Conservation (phyloP, 2,113 vertebrate species). For the Alouatta palliata region DNA sequence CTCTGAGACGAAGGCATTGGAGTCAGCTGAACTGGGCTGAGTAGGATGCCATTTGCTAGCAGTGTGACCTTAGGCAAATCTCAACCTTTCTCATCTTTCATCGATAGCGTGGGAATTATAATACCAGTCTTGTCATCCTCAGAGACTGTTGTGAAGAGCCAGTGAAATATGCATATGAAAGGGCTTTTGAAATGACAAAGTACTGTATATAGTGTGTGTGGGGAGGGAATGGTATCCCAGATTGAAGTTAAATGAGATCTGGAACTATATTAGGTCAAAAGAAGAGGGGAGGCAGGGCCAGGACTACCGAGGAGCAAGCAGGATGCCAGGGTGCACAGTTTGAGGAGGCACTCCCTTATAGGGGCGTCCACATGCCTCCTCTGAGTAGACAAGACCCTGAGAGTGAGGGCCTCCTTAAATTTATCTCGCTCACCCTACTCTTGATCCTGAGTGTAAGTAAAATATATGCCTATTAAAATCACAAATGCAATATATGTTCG, state of each 20-base stretch:
- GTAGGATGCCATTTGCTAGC: background rate
- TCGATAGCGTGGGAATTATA: background rate
- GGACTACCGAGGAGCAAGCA: background rate
- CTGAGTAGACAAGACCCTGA: background rate
- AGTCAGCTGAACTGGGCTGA: background rate
- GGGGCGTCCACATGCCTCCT: accelerated
- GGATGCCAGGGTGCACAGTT: background rate
- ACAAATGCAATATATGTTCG: background rate
- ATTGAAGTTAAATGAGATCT: background rate
- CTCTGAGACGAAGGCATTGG: background rate
- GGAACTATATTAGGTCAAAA: background rate
- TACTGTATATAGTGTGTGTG: background rate
- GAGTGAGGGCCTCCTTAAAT: background rate
- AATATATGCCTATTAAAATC: background rate
- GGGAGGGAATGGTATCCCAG: background rate
- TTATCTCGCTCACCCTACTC: background rate
- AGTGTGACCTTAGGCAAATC: background rate
- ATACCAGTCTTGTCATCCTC: background rate
- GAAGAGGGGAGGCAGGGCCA: background rate
- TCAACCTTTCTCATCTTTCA: background rate
- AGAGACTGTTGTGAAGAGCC: background rate
- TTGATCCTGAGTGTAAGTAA: background rate
- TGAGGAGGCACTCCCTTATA: background rate
- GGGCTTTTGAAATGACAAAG: background rate
- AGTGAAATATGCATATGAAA: background rate